Conservation (phyloP, 2,113 vertebrate species). For the Ochotona princeps region DNA sequence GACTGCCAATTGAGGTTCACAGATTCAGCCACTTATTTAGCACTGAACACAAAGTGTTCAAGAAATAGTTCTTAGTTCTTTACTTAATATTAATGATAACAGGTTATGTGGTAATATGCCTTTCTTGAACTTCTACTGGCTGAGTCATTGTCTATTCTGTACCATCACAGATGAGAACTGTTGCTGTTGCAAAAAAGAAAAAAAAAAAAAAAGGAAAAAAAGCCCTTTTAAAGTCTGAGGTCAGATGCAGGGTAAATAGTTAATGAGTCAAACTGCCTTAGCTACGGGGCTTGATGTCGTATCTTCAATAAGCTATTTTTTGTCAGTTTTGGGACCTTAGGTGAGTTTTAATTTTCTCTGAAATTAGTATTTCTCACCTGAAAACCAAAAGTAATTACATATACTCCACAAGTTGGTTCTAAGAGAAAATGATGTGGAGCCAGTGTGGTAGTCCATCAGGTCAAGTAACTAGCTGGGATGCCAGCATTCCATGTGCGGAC, state of each 20-base stretch:
- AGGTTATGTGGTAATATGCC: neutral
- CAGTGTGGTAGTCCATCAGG: no score
- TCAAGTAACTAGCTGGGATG: no score
- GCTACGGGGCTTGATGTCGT: neutral
- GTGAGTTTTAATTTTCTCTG: neutral
- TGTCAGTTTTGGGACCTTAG: neutral
- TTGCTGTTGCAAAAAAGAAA: neutral
- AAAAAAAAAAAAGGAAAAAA: neutral
- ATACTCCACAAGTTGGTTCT: neutral
- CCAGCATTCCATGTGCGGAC: no score
- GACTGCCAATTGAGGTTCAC: neutral
- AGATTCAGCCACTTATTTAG: neutral
- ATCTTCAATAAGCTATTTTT: conserved; percentile 17
- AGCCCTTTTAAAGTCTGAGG: neutral
- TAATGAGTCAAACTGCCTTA: neutral
- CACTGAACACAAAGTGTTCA: neutral
- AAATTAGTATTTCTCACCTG: conserved; percentile 49
- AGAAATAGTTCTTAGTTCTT: conserved; percentile 11
- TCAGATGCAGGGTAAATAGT: neutral
- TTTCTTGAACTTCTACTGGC: neutral
- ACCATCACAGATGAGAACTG: neutral
- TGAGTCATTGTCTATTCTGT: neutral
- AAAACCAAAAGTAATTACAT: neutral
- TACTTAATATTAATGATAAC: conserved; percentile 7
- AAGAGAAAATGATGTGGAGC: neutral